Conservation (phyloP, 2,888 invertebrate species). For the Aleiodes alternator region DNA sequence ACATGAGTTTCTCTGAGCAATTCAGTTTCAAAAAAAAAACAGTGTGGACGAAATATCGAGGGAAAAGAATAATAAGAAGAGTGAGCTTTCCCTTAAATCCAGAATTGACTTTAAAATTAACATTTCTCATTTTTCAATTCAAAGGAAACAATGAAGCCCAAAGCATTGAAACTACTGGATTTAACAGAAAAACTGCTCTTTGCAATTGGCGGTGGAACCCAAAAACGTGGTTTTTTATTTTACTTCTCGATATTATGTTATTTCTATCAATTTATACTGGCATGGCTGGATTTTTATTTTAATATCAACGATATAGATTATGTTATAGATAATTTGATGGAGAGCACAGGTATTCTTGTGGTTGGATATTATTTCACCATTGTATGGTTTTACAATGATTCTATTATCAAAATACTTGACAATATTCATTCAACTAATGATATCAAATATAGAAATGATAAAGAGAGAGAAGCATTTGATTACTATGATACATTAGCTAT, state of each 20-base stretch:
- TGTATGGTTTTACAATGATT: not conserved
- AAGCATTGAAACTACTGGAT: not conserved
- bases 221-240: not conserved
- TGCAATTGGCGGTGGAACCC: not conserved
- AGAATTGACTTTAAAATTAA: too few species aligned
- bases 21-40: too few species aligned
- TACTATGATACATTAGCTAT: constrained; percentile 47
- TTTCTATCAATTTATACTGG: not conserved
- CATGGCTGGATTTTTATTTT: not conserved
- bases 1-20: too few species aligned
- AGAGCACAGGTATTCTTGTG: not conserved
- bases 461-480: constrained; percentile 50
- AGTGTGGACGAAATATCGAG: too few species aligned
- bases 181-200: not conserved
- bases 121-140: too few species aligned
- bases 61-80: too few species aligned
- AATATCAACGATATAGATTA: not conserved
- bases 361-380: not conserved
- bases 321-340: constrained; percentile 22
- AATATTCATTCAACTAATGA: not conserved
- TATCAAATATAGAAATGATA: constrained; percentile 6
- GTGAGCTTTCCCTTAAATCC: too few species aligned
- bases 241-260: not conserved
- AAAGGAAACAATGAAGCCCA: not conserved
- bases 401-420: not conserved